Conservation (phyloP, 2,888 invertebrate species). For the Macrophya annulata region DNA sequence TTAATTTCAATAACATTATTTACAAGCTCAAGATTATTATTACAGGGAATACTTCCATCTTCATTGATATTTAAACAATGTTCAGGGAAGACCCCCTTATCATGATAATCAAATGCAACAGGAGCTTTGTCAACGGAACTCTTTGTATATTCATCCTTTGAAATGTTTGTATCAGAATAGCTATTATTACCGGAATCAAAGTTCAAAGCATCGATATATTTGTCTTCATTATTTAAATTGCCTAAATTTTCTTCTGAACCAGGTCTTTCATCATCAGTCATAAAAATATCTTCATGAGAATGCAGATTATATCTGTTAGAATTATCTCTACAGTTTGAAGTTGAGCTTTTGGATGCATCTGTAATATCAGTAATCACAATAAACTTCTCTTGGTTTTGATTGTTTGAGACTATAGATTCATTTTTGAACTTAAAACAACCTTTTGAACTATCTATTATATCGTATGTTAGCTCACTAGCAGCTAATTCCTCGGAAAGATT, state of each 20-base stretch:
- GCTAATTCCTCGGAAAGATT: background rate
- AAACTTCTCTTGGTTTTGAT: background rate
- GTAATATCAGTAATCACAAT: background rate
- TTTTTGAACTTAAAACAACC: background rate
- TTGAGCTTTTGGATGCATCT: background rate
- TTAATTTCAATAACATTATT: background rate
- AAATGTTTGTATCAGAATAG: slow-evolving; percentile 13
- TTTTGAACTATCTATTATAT: background rate
- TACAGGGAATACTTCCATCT: background rate
- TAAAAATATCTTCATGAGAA: background rate
- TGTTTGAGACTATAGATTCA: background rate
- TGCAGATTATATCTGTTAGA: background rate
- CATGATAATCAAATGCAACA: background rate
- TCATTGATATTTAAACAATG: background rate
- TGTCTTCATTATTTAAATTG: background rate
- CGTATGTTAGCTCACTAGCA: background rate
- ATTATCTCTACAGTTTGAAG: background rate
- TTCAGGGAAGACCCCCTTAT: background rate
- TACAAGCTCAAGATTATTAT: background rate
- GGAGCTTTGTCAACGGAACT: background rate
- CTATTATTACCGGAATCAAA: slow-evolving; percentile 41
- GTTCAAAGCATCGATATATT: background rate
- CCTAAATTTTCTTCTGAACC: background rate
- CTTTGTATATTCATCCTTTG: background rate
- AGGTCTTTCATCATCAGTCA: background rate